A percentile compares a stretch with the other conserved stretches of the same genome.
Evolutionary conservation across 2,888 invertebrate genomes (phyloP).

Genomic region (Cremastobaeus sp.): DNA sequence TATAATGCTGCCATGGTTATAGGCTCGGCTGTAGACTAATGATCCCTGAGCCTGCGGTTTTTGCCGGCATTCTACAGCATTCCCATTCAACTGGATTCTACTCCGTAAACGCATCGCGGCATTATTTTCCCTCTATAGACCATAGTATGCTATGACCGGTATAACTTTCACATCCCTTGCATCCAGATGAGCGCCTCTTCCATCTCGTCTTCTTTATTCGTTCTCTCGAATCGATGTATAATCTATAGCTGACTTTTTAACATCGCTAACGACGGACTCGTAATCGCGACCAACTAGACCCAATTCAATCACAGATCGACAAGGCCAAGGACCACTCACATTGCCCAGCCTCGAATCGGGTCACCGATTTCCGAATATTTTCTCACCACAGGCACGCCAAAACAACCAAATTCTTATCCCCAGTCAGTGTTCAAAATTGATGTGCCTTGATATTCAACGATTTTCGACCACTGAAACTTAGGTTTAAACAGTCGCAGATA

Average conservation of each 20-base stretch:
- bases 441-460: too few relatives aligned
- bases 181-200: constrained; percentile 43
- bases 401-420: too few relatives aligned
- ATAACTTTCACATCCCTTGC: constrained; percentile 49
- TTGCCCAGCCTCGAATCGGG: not conserved
- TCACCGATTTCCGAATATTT: not conserved
- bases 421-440: too few relatives aligned
- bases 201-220: constrained; percentile 38
- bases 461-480: too few relatives aligned
- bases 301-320: not conserved
- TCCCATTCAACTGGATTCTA: constrained; percentile 75
- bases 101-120: constrained; percentile 54
- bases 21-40: constrained; percentile 76
- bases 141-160: constrained; percentile 39
- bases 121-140: constrained; percentile 57
- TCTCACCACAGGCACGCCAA: not conserved
- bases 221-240: constrained; percentile 19
- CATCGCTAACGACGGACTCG: not conserved
- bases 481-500: too few relatives aligned
- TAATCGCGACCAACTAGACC: not conserved
- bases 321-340: too few relatives aligned
- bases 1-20: constrained; percentile 71
- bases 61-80: constrained; percentile 78
- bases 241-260: constrained; percentile 24
- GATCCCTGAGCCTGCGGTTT: constrained; percentile 77